A percentile compares a stretch with the other conserved stretches of the same genome.
Evolutionary conservation across 2,797 vertebrate species (phyloP).

Genomic region (Tinamus major): DNA sequence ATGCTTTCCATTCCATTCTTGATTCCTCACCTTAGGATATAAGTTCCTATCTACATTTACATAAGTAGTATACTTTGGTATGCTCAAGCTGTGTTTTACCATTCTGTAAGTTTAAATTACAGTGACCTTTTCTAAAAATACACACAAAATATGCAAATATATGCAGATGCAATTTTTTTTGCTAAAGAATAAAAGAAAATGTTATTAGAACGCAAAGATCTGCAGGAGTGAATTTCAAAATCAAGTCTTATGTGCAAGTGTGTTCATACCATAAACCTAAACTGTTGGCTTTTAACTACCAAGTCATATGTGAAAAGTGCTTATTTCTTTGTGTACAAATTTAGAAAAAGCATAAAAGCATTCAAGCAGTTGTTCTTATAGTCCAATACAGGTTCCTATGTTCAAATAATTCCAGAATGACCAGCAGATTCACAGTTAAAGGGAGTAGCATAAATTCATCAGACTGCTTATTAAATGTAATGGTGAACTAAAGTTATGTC

Average conservation of each 20-base stretch:
- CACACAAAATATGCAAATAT: background rate
- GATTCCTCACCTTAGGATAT: background rate
- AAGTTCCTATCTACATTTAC: background rate
- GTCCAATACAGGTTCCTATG: background rate
- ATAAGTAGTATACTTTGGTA: background rate
- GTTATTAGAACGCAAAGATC: background rate
- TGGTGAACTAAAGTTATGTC: background rate
- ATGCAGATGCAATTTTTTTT: background rate
- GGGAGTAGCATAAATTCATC: background rate
- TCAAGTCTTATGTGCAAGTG: background rate
- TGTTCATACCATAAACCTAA: background rate
- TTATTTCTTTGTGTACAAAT: background rate
- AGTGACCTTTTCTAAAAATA: constrained; percentile 16
- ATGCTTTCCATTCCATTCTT: background rate
- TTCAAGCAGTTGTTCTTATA: background rate
- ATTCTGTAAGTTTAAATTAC: background rate
- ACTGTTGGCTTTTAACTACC: background rate
- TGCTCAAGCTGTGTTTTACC: background rate
- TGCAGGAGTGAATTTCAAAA: background rate
- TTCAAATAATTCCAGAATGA: background rate
- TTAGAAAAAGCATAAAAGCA: background rate
- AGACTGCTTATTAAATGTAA: background rate
- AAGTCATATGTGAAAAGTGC: background rate
- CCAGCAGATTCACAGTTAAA: background rate
- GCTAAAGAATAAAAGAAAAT: background rate